Base-by-base conservation (phyloP, 2,888 invertebrate genomes). In the Salpingus planirostris region DNA sequence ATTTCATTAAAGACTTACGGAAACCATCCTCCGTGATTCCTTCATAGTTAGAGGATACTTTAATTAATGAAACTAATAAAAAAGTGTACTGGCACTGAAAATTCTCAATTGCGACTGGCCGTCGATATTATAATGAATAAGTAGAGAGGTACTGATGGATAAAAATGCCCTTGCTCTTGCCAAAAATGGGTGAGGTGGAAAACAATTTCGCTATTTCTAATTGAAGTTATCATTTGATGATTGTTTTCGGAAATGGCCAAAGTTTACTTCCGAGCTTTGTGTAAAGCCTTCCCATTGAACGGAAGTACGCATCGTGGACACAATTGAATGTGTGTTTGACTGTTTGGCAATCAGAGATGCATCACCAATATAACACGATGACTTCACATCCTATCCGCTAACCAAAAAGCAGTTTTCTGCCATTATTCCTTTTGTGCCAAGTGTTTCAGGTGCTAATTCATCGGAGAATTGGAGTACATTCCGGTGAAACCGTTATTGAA, bases 11-110 rank as follows among this genome's bases (percentile, higher is more conserved):
- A 33, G 33, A 45, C 48, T 48, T 43, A 46, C 48, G 33, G 42
- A 38, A 45, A 33, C 35, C 42, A 39, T 43, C 38, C 31, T 41
- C 33, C 49, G 46, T 44, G 46, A 40, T 34, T 46, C 46, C 44
- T 40, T 46, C 40, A 49, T 46, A 40, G 33, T 38, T 37, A 29
- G 26, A 29, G n/a, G n/a, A n/a, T n/a, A n/a, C n/a, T n/a, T n/a
- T n/a, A n/a, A n/a, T n/a, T n/a, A n/a, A n/a, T n/a, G n/a, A n/a
- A n/a, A n/a, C n/a, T n/a, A n/a, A n/a, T n/a, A n/a, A n/a, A n/a
- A n/a, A n/a, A n/a, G n/a, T n/a, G n/a, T n/a, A n/a, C n/a, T n/a
- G n/a, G n/a, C n/a, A n/a, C n/a, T n/a, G n/a, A n/a, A n/a, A n/a
- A n/a, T n/a, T n/a, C n/a, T n/a, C n/a, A n/a, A n/a, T n/a, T n/a